Evolutionary conservation across 2,888 invertebrate genomes (phyloP), one percentile per base, ranked within the genome.

Genomic region (Colletes collaris): DNA sequence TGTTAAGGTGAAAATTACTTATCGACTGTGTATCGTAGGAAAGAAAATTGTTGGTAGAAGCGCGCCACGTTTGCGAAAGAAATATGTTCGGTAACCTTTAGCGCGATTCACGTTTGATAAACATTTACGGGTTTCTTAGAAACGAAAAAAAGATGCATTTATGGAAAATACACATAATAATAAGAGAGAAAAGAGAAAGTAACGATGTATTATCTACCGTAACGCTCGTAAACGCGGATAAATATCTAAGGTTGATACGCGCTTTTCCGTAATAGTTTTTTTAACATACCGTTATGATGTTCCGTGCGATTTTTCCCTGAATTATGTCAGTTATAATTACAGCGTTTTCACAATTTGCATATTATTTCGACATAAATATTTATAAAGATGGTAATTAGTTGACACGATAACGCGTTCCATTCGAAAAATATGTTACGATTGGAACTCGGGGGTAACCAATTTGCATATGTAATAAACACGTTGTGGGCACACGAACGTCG

Each of bases 71-170:
- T 75, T 75, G 67, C 56, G 64, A 68, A 80, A 76, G 71, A 75
- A 75, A 63, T 60, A 76, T 60, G 71, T 65, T 70, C 66, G 44
- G 59, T 80, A 71, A 68, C 80, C 71, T 74, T 79, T 66, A n/a
- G 68, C 76, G 69, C 65, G 81, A 72, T 73, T 50, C 76, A 59
- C 66, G 67, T 77, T 79, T 79, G 62, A 76, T 76, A 80, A 85
- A 80, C 76, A 73, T 66, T 72, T 72, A 66, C 60, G 46, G 40
- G 59, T 55, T 64, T 68, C 60, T 49, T 60, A 76, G 79, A 84
- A 84, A 79, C 70, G 64, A 80, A 82, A 81, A 16, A 80, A 74
- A 44, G 56, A 62, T 63, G 58, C 55, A 52, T 60, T 67, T 76
- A 73, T 75, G 76, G 76, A 85, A 67, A 81, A 85, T 85, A 59